A percentile compares a stretch with the other conserved stretches of the same genome.
Evolutionary conservation across 2,113 vertebrate genomes (phyloP).

Genomic region (Apodemus sylvaticus): DNA sequence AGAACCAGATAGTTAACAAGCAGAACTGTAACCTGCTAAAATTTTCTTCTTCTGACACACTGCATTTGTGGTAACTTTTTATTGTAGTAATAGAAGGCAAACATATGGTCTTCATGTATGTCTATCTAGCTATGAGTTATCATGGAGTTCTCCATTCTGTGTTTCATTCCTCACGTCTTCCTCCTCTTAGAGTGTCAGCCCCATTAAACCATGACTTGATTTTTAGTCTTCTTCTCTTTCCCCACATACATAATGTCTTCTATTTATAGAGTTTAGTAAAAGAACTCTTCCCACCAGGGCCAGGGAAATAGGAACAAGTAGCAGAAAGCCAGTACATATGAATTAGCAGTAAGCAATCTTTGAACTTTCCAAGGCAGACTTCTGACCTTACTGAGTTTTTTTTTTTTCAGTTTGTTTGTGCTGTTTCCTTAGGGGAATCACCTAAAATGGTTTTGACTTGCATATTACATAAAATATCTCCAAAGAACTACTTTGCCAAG

Average conservation of each 20-base stretch:
- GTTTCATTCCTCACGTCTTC: background rate
- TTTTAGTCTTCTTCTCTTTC: background rate
- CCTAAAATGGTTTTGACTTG: conserved; percentile 72
- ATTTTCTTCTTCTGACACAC: background rate
- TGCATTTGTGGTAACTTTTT: background rate
- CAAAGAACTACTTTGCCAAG: conserved; percentile 59
- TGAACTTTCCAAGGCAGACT: conserved; percentile 44
- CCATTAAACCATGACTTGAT: background rate
- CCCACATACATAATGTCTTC: background rate
- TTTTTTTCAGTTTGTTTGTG: conserved; percentile 41
- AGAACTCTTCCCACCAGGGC: background rate
- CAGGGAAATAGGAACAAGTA: background rate
- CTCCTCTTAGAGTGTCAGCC: background rate
- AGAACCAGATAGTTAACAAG: background rate
- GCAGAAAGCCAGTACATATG: background rate
- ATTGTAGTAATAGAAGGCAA: background rate
- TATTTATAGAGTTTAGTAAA: background rate
- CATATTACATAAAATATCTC: conserved; percentile 71
- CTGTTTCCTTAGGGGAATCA: conserved; percentile 65
- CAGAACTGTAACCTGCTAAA: background rate
- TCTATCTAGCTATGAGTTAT: background rate
- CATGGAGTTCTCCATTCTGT: background rate
- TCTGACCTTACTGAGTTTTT: conserved; percentile 35
- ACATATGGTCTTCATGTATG: background rate
- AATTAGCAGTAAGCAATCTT: conserved; percentile 34